Conservation (phyloP, 2,797 vertebrate genomes). For the Margarornis squamiger region DNA sequence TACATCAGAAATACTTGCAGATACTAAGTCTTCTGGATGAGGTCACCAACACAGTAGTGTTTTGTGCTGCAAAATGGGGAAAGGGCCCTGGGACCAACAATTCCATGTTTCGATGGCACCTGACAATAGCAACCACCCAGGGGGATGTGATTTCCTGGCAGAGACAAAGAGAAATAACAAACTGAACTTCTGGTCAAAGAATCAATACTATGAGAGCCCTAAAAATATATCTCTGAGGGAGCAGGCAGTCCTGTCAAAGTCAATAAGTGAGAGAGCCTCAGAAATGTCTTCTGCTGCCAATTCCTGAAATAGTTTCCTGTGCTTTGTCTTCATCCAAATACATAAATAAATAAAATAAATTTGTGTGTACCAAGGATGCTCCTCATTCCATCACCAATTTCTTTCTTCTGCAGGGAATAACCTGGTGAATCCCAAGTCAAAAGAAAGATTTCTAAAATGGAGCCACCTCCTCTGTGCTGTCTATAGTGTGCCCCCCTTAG, state of each 20-base stretch:
- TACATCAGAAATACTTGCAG: background rate
- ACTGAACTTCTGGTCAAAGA: background rate
- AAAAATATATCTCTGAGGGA: background rate
- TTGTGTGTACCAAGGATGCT: background rate
- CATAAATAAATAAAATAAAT: background rate
- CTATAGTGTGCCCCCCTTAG: background rate
- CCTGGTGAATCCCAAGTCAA: background rate
- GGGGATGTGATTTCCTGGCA: background rate
- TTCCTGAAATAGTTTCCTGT: background rate
- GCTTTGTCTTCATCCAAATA: background rate
- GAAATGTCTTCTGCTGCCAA: background rate
- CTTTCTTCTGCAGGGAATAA: background rate
- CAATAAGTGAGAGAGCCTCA: background rate
- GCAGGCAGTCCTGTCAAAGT: background rate
- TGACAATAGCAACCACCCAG: background rate
- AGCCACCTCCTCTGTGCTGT: background rate
- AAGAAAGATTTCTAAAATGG: background rate
- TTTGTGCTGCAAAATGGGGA: background rate
- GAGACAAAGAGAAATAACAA: background rate
- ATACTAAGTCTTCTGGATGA: background rate
- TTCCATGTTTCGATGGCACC: background rate
- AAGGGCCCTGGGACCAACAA: background rate
- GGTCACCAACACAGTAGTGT: background rate
- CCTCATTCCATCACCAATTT: background rate
- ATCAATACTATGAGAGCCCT: background rate